Evolutionary conservation across 92 coral and sea anemone species (phyloP).

Genomic region (Porites divaricata): DNA sequence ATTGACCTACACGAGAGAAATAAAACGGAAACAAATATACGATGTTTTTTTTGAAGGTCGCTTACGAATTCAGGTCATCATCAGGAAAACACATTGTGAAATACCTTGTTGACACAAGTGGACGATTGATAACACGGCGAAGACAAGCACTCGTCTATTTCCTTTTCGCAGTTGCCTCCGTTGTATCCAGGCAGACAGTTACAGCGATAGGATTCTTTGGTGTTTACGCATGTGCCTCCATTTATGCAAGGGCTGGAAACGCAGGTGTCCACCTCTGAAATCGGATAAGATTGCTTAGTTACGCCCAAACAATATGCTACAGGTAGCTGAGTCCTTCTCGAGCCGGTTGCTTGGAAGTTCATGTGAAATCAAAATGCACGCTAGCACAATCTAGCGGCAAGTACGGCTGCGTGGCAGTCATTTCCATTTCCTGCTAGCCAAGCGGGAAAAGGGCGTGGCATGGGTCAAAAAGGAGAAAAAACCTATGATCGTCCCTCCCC

Average conservation of each 20-base stretch:
- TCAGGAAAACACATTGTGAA: too few relatives aligned
- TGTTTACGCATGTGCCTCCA: slow-evolving; percentile 75
- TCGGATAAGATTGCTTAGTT: background rate
- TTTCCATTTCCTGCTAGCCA: too few relatives aligned
- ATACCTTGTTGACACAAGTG: slow-evolving; percentile 86
- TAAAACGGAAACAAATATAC: background rate
- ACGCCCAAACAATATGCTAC: too few relatives aligned
- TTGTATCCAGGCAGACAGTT: slow-evolving; percentile 71
- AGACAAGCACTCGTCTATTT: slow-evolving; percentile 76
- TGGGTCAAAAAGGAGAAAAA: too few relatives aligned
- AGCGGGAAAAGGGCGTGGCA: too few relatives aligned
- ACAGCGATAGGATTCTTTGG: slow-evolving; percentile 83
- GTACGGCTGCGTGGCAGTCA: too few relatives aligned
- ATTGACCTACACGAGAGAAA: slow-evolving; percentile 16
- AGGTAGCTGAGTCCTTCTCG: too few relatives aligned
- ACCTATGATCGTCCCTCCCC: too few relatives aligned
- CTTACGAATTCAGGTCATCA: too few relatives aligned
- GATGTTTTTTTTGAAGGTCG: too few relatives aligned
- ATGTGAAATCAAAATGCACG: background rate
- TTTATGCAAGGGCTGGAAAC: slow-evolving; percentile 78
- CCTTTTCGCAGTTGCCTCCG: slow-evolving; percentile 75
- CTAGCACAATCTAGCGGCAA: too few relatives aligned
- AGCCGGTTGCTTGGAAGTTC: too few relatives aligned
- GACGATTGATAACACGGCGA: slow-evolving; percentile 82
- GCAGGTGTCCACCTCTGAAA: slow-evolving; percentile 77